Conservation (phyloP, 2,113 vertebrate genomes). For the Raja brachyura region DNA sequence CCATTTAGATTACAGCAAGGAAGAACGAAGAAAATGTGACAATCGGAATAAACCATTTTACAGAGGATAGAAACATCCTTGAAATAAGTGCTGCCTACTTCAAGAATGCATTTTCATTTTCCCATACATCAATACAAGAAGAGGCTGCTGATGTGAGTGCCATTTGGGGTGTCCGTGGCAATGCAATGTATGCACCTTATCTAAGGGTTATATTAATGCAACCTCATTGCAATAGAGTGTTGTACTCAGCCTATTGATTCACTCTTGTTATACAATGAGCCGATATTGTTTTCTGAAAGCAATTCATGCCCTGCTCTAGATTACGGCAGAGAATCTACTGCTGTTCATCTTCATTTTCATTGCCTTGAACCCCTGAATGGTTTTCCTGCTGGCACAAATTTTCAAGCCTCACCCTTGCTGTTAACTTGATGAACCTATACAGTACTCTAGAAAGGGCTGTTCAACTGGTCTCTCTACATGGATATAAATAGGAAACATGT, state of each 20-base stretch:
- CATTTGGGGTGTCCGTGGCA: not conserved
- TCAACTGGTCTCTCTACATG: not conserved
- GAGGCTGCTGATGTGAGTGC: too few species aligned
- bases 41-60: not conserved
- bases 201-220: not conserved
- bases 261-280: not conserved
- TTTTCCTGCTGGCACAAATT: not conserved
- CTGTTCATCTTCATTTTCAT: constrained; percentile 3
- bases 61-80: not conserved
- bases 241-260: not conserved
- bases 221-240: not conserved
- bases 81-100: not conserved
- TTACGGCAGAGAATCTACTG: not conserved
- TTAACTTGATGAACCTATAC: not conserved
- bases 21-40: not conserved
- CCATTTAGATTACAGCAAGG: not conserved
- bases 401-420: not conserved
- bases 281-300: not conserved
- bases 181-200: not conserved
- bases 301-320: not conserved
- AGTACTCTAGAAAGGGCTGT: not conserved
- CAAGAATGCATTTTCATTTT: not conserved
- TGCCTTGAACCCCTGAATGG: not conserved
- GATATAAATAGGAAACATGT: not conserved
- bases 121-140: not conserved